Percentiles rank a stretch among this genome's conserved stretches.
Evolutionary conservation across 1,140 invertebrate species (phyloP).

Genomic region (Vanessa tameamea): DNA sequence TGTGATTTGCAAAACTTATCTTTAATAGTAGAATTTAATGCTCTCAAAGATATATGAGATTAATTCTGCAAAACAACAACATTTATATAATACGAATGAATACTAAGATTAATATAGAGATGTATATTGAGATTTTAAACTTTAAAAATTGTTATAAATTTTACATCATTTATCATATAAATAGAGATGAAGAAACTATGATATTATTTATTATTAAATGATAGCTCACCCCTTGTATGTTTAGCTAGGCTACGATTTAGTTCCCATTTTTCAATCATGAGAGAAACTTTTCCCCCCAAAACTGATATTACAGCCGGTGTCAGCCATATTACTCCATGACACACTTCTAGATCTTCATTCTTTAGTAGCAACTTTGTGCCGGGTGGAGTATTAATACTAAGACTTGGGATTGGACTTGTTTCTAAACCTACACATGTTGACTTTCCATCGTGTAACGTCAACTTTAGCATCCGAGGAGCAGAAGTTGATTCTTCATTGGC

Average conservation of each 20-base stretch:
- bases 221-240: conserved; percentile 82
- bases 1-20: too few relatives aligned
- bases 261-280: conserved; percentile 94
- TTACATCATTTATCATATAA: too few relatives aligned
- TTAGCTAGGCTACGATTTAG: conserved; percentile 89
- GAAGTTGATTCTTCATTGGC: conserved; percentile 91
- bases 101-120: too few relatives aligned
- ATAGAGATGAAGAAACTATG: too few relatives aligned
- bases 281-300: conserved; percentile 90
- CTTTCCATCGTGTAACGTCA: conserved; percentile 92
- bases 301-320: conserved; percentile 84
- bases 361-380: conserved; percentile 86
- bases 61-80: too few relatives aligned
- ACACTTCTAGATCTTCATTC: conserved; percentile 79
- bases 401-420: conserved; percentile 83
- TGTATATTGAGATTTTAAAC: too few relatives aligned
- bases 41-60: too few relatives aligned
- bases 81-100: too few relatives aligned
- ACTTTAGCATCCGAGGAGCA: conserved; percentile 90
- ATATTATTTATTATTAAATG: background rate
- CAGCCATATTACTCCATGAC: conserved; percentile 88
- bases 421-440: conserved; percentile 89
- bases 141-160: too few relatives aligned
- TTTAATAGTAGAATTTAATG: too few relatives aligned
- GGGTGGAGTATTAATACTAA: conserved; percentile 88